These are phyloP conservation scores for Metacarcinus magister DNA, from an alignment of 2,888 invertebrate species.

Conservation along the genomic window DNA sequence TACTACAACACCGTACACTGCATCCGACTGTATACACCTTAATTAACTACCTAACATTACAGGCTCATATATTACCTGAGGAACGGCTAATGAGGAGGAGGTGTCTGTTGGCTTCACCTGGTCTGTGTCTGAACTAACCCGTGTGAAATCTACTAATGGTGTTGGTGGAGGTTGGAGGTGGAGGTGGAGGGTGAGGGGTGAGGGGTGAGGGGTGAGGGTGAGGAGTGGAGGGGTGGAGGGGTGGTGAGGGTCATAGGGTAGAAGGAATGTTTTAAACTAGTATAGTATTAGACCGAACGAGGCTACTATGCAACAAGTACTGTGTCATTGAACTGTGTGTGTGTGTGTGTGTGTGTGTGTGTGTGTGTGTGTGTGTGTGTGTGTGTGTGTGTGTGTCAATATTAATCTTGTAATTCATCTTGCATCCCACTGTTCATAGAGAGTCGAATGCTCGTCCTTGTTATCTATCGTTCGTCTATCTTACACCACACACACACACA, in stretches of 20 bases:
- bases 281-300: no score
- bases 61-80: not conserved
- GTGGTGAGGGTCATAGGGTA: not conserved
- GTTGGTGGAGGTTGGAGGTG: not conserved
- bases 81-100: not conserved
- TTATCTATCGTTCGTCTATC: no score
- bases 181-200: not conserved
- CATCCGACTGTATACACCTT: no score
- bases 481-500: no score
- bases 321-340: no score
- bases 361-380: conserved; percentile 39
- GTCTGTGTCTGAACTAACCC: no score
- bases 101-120: not conserved
- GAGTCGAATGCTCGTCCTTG: no score
- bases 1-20: no score
- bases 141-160: not conserved
- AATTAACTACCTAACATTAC: not conserved
- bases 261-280: no score
- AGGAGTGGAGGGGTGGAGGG: not conserved
- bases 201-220: not conserved
- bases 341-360: conserved; percentile 28
- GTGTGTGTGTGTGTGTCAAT: conserved; percentile 1
- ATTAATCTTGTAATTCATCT: no score
- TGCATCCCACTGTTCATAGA: no score
- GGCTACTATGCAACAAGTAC: no score